These are phyloP conservation scores for Trachurus trachurus DNA, from an alignment of 2,797 vertebrate species.

Conservation along the genomic window DNA sequence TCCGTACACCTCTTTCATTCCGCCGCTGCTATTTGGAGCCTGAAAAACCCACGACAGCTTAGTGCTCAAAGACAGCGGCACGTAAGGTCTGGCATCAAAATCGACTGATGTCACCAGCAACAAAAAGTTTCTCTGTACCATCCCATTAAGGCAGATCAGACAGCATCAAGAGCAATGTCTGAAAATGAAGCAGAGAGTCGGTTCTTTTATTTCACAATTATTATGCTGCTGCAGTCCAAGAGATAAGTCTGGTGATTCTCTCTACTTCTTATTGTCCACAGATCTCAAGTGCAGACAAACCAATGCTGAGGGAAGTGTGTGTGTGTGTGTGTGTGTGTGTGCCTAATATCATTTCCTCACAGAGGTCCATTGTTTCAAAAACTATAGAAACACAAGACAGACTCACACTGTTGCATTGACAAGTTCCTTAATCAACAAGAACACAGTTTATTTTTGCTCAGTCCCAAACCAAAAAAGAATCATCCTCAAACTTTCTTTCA, in stretches of 20 bases:
- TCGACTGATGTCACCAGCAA: conserved; percentile 11
- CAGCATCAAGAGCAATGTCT: background rate
- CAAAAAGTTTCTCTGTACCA: background rate
- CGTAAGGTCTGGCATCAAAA: conserved; percentile 19
- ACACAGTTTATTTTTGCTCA: no score
- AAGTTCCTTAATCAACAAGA: no score
- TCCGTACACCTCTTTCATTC: conserved; percentile 21
- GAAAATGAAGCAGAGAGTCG: background rate
- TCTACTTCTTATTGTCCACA: background rate
- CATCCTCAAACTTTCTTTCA: no score
- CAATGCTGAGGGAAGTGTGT: background rate
- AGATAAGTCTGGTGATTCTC: background rate
- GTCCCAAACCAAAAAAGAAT: no score
- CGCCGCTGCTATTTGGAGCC: background rate
- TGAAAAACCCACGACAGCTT: conserved; percentile 19
- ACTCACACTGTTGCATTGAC: no score
- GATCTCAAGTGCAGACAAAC: background rate
- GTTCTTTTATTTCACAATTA: background rate
- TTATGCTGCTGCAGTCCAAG: background rate
- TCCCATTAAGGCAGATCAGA: conserved; percentile 25
- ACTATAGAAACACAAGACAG: no score
- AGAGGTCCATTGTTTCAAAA: no score
- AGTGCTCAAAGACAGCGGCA: conserved; percentile 20
- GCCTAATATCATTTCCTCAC: no score
- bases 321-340: no score